Conservation (phyloP, 2,797 vertebrate species). For the Apodemus agrarius region DNA sequence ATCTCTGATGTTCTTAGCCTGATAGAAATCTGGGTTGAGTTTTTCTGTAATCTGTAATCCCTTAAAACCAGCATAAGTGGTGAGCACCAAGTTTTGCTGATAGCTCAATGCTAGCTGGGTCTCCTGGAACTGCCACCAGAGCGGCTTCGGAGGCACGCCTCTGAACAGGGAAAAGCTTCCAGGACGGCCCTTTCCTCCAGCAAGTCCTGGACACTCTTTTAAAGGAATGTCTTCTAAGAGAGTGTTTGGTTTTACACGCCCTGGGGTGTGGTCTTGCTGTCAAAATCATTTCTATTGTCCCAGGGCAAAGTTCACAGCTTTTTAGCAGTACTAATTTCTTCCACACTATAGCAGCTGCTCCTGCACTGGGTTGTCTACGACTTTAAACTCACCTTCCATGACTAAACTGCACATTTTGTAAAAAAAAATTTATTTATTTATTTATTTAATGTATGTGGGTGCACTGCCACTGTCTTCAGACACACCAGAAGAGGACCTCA, state of each 20-base stretch:
- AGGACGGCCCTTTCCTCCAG: too few relatives aligned
- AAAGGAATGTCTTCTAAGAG: neutral
- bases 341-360: neutral
- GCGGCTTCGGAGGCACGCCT: neutral
- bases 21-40: neutral
- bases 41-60: neutral
- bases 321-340: neutral
- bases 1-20: neutral
- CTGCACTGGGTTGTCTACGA: neutral
- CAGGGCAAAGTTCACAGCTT: neutral
- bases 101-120: neutral
- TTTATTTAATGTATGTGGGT: too few relatives aligned
- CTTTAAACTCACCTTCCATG: neutral
- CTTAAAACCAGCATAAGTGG: neutral
- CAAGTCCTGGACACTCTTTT: neutral
- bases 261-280: neutral
- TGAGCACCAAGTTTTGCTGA: neutral
- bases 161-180: neutral
- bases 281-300: neutral
- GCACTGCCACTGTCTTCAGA: too few relatives aligned
- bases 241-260: neutral
- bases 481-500: too few relatives aligned
- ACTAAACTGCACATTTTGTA: neutral
- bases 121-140: neutral
- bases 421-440: too few relatives aligned